phyloP scores from a whole-genome alignment of 2,797 vertebrate species.

The Mus spretus region DNA sequence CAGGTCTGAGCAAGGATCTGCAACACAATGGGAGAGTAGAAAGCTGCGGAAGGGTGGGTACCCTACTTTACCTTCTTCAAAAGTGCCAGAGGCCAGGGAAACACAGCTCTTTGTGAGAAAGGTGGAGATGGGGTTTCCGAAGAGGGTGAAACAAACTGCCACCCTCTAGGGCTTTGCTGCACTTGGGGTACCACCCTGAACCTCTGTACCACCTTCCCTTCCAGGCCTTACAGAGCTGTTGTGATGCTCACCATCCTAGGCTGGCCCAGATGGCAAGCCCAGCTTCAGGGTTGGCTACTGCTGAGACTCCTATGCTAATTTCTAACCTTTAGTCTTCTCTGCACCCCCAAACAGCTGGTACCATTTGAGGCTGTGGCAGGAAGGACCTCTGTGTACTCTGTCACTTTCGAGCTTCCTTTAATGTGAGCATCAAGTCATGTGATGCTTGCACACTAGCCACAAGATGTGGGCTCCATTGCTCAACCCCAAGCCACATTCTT shows the following conservation, averaged over 20 bases:
- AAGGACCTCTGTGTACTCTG: not conserved
- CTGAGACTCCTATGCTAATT: not conserved
- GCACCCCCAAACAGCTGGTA: not conserved
- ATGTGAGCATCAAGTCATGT: not conserved
- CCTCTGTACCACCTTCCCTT: not conserved
- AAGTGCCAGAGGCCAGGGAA: not conserved
- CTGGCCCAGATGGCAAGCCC: not conserved
- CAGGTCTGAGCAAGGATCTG: not conserved
- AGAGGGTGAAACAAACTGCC: not conserved
- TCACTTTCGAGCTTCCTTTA: not conserved
- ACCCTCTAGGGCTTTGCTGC: not conserved
- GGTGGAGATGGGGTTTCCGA: not conserved
- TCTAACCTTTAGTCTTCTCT: not conserved
- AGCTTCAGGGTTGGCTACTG: not conserved
- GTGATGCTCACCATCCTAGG: rapidly evolving
- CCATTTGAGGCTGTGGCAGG: not conserved
- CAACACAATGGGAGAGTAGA: rapidly evolving
- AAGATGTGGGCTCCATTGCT: not conserved
- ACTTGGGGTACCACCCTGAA: too few species aligned
- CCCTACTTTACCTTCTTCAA: not conserved
- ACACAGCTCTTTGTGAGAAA: not conserved
- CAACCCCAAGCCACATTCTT: not conserved
- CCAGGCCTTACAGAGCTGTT: not conserved
- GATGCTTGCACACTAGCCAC: not conserved
- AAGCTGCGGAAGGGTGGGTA: not conserved